phyloP scores from a whole-genome alignment of 1,140 invertebrate species.

The Drosophila ironensis region DNA sequence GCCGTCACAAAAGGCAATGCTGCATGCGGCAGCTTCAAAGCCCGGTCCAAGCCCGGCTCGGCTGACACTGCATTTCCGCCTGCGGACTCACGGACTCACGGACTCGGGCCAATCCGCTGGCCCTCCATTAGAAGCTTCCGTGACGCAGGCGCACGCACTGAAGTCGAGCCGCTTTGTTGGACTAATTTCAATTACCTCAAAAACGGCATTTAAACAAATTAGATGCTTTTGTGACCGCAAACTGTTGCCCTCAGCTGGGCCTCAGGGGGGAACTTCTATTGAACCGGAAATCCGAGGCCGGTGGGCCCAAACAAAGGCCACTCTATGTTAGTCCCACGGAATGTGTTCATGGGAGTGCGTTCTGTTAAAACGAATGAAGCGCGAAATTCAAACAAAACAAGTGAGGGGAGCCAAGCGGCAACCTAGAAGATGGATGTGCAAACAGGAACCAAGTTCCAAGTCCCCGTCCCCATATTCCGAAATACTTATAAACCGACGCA shows the following conservation, averaged over 20 bases:
- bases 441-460: too few relatives aligned
- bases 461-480: too few relatives aligned
- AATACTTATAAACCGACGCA: neutral
- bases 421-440: too few relatives aligned
- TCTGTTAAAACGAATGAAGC: slow-evolving; percentile 60
- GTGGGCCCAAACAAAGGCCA: slow-evolving; percentile 26
- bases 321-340: neutral
- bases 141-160: slow-evolving; percentile 59
- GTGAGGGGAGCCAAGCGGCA: neutral
- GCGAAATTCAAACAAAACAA: slow-evolving; percentile 60
- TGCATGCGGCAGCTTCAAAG: slow-evolving; percentile 52
- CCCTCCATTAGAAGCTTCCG: slow-evolving; percentile 8
- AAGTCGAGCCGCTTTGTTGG: slow-evolving; percentile 13
- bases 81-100: too few relatives aligned
- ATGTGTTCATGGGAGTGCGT: slow-evolving; percentile 31
- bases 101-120: neutral
- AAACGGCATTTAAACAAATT: slow-evolving; percentile 60
- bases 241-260: slow-evolving; percentile 11
- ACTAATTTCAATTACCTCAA: slow-evolving; percentile 63
- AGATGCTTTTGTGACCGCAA: slow-evolving; percentile 45
- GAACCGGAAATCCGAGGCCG: slow-evolving; percentile 63
- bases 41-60: slow-evolving; percentile 6
- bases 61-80: slow-evolving; percentile 70
- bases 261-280: slow-evolving; percentile 42
- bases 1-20: slow-evolving; percentile 47